Percentiles rank a stretch among this genome's conserved stretches.
Conservation (phyloP, 2,888 invertebrate species). For the Scrobipalpa costella region DNA sequence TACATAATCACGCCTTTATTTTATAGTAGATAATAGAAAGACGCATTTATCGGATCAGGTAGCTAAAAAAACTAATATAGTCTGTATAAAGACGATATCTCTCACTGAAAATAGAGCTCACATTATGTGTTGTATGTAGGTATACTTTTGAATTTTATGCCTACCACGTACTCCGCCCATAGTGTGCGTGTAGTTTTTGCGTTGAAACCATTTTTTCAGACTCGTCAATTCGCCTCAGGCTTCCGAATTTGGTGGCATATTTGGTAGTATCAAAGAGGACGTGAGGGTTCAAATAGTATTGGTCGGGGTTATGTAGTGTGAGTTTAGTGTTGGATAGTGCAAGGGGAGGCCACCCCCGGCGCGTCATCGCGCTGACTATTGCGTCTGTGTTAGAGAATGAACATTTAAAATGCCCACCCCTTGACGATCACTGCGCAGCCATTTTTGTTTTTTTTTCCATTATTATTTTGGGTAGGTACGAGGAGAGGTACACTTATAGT, state of each 20-base stretch:
- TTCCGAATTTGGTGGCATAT: not conserved
- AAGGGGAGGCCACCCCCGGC: slow-evolving; percentile 64
- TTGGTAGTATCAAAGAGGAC: slow-evolving; percentile 35
- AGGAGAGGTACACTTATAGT: not conserved
- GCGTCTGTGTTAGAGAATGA: slow-evolving; percentile 76
- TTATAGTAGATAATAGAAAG: too few species aligned
- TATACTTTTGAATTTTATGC: slow-evolving; percentile 71
- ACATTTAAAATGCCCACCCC: slow-evolving; percentile 78
- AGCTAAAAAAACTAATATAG: too few species aligned
- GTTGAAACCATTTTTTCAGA: slow-evolving; percentile 50
- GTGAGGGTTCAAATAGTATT: slow-evolving; percentile 40
- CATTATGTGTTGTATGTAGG: slow-evolving; percentile 69
- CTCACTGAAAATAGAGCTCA: slow-evolving; percentile 42
- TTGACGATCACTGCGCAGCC: slow-evolving; percentile 73
- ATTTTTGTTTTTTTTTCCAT: slow-evolving; percentile 60
- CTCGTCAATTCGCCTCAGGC: slow-evolving; percentile 41
- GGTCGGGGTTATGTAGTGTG: slow-evolving; percentile 47
- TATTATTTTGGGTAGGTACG: not conserved
- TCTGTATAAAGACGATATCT: not conserved
- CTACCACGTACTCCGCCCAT: slow-evolving; percentile 56
- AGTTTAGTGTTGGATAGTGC: slow-evolving; percentile 66
- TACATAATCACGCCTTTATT: too few species aligned
- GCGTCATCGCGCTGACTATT: slow-evolving; percentile 75
- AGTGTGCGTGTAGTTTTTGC: slow-evolving; percentile 66
- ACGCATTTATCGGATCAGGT: too few species aligned